Evolutionary conservation across 2,113 vertebrate genomes (phyloP), one percentile per base, ranked within the genome.

Genomic region (Hucho hucho): DNA sequence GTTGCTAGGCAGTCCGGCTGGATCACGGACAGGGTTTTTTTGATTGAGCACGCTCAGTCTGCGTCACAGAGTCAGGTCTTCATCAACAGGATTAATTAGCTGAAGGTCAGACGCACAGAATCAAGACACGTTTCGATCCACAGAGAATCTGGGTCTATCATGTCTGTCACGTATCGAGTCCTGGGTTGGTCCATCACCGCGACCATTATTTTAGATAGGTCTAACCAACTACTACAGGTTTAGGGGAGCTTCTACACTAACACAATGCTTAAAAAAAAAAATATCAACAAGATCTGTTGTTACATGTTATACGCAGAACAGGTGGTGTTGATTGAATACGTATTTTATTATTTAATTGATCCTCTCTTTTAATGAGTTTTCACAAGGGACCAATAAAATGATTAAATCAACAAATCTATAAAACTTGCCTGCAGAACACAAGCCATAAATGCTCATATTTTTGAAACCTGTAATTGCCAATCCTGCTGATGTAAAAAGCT

Each of bases 1-100:
- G 90, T 91, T 92, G 87, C 89, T 84, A 89, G 29, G 90, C 88
- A 91, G 80, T 82, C 58, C 18, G 49, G 53, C 64, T 59, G 32
- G 53, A 80, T 81, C 83, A 85, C 18, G 22, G 73, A 69, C 61
- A 49, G 29, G 1, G 53, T 74, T 6, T 74, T 6, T 32, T 81
- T 49, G 65, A 80, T 80, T 73, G 58, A 84, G 46, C 65, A 3
- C 13, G 73, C 26, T 86, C 12, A 47, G 76, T 81, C 65, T 83
- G 79, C 56, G 66, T 84, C 74, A 79, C 56, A 46, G 29, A 76
- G 69, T 20, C 11, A n/a, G 72, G 70, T 72, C 73, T 70, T 72
- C 75, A 43, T 9, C 12, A 58, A 28, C 75, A 71, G 64, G 78
- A 69, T 78, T 66, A 77, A 89, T 74, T 78, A 64, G 70, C 67